Evolutionary conservation across 2,797 vertebrate species (phyloP).

Genomic region (Sebastes elongatus): DNA sequence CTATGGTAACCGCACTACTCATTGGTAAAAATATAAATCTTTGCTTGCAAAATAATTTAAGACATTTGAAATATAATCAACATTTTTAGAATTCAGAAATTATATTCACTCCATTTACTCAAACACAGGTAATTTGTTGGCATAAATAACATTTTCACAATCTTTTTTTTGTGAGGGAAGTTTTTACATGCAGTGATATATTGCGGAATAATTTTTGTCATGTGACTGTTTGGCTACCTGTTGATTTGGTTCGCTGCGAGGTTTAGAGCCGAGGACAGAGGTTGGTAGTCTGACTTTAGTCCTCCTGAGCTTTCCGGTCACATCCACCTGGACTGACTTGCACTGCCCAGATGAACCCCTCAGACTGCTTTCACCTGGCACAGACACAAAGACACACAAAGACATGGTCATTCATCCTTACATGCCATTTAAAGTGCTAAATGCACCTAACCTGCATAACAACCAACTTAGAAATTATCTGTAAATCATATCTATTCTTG

Average conservation of each 20-base stretch:
- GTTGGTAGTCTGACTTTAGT: constrained; percentile 80
- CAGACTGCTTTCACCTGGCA: constrained; percentile 39
- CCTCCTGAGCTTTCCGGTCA: constrained; percentile 78
- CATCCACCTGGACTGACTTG: constrained; percentile 75
- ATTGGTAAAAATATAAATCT: no score
- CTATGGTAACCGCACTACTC: no score
- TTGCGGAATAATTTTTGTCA: background rate
- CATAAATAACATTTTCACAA: background rate
- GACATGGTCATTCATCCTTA: background rate
- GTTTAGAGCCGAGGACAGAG: constrained; percentile 78
- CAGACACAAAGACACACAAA: background rate
- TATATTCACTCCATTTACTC: no score
- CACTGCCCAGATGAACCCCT: constrained; percentile 8
- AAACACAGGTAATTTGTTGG: background rate
- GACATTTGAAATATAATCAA: no score
- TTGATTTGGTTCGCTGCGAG: constrained; percentile 75
- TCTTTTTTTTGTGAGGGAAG: background rate
- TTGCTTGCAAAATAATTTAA: no score
- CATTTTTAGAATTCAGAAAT: no score
- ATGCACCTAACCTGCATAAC: background rate
- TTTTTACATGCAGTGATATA: background rate
- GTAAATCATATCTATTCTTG: background rate
- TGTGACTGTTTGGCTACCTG: constrained; percentile 74
- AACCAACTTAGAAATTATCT: background rate
- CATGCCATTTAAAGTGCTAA: background rate